These are phyloP conservation scores for Oscheius onirici DNA, from an alignment of 2,888 invertebrate species.

Conservation along the genomic window DNA sequence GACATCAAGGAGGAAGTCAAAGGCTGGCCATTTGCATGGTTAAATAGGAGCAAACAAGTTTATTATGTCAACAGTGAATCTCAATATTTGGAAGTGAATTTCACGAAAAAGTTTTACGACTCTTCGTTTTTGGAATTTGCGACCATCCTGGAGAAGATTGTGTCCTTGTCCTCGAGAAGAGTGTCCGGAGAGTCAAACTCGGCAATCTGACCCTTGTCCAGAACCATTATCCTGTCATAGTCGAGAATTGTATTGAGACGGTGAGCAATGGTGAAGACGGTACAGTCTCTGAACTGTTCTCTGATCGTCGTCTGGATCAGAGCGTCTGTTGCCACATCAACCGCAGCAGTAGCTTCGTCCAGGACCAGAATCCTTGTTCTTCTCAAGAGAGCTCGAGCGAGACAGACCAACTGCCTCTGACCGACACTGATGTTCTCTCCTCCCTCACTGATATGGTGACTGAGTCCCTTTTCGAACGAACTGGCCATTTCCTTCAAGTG, in stretches of 20 bases:
- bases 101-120: not conserved
- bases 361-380: constrained; percentile 78
- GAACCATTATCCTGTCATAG: constrained; percentile 77
- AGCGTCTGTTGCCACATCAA: constrained; percentile 74
- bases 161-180: constrained; percentile 70
- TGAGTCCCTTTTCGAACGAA: constrained; percentile 45
- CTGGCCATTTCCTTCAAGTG: constrained; percentile 58
- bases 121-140: constrained; percentile 69
- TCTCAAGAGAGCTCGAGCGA: constrained; percentile 46
- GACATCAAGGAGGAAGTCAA: too few species aligned
- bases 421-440: constrained; percentile 61
- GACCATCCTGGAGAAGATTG: constrained; percentile 73
- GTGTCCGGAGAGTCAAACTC: constrained; percentile 73
- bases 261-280: constrained; percentile 78
- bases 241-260: constrained; percentile 84
- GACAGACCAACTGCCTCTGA: constrained; percentile 35
- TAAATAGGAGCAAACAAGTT: too few species aligned
- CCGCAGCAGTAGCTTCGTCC: constrained; percentile 76
- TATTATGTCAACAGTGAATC: constrained; percentile 23
- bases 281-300: constrained; percentile 84
- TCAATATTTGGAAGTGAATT: not conserved
- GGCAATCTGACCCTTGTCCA: constrained; percentile 73
- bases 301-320: constrained; percentile 77
- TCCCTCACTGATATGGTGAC: constrained; percentile 54
- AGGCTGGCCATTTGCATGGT: too few species aligned